Evolutionary conservation across 2,113 vertebrate genomes (phyloP).

Genomic region (Maccullochella peelii): DNA sequence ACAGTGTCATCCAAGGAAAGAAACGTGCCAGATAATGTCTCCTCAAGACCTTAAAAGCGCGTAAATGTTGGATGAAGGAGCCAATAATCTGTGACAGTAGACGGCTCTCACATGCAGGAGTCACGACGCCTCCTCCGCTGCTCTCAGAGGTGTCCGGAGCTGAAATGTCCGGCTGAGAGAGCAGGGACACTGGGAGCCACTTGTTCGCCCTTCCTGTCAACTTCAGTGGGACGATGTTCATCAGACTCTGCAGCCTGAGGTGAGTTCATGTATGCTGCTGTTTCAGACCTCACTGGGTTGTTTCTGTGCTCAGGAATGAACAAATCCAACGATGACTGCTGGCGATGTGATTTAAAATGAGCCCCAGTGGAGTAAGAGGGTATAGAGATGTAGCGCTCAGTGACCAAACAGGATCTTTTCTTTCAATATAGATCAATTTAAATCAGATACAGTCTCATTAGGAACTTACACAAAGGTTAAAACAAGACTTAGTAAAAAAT

Average conservation of each 20-base stretch:
- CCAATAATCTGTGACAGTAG: not conserved
- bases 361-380: not conserved
- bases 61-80: slow-evolving; percentile 7
- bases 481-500: not conserved
- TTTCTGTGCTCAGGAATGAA: slow-evolving; percentile 5
- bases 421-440: not conserved
- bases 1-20: not conserved
- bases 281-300: not conserved
- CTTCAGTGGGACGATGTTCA: slow-evolving; percentile 2
- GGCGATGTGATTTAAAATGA: not conserved
- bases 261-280: slow-evolving; percentile 32
- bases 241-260: slow-evolving; percentile 20
- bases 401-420: not conserved
- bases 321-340: slow-evolving; percentile 1
- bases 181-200: not conserved
- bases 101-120: not conserved
- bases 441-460: not conserved
- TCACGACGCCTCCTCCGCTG: slow-evolving; percentile 21
- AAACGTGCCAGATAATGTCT: not conserved
- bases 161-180: slow-evolving; percentile 20
- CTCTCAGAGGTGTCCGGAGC: slow-evolving; percentile 3
- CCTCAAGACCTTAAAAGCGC: not conserved
- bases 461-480: not conserved
- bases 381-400: not conserved
- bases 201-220: not conserved